Conservation (phyloP, 2,888 invertebrate genomes). For the Lingula anatina region DNA sequence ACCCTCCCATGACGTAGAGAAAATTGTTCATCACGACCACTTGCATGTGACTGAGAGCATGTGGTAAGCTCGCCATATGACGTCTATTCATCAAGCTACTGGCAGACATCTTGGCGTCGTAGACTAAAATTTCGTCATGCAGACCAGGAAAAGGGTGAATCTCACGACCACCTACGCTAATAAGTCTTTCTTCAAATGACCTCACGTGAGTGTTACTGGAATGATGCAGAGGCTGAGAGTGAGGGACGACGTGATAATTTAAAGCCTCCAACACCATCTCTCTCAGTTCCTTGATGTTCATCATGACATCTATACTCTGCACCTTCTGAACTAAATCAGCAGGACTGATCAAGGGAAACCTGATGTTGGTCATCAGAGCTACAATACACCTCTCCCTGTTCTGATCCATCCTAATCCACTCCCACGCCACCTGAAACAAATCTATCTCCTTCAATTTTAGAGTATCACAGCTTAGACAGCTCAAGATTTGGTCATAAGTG, state of each 20-base stretch:
- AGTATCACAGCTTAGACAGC: slow-evolving; percentile 45
- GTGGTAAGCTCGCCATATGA: slow-evolving; percentile 46
- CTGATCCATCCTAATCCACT: slow-evolving; percentile 44
- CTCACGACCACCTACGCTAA: slow-evolving; percentile 50
- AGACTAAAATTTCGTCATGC: slow-evolving; percentile 47
- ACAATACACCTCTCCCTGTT: slow-evolving; percentile 38
- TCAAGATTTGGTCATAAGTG: slow-evolving; percentile 48
- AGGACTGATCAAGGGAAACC: slow-evolving; percentile 48
- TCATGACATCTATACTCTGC: slow-evolving; percentile 47
- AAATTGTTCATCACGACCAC: slow-evolving; percentile 50
- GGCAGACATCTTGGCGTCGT: slow-evolving; percentile 47
- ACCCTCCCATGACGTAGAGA: slow-evolving; percentile 49
- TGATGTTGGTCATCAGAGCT: slow-evolving; percentile 43
- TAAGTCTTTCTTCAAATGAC: slow-evolving; percentile 41
- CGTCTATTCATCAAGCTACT: slow-evolving; percentile 44
- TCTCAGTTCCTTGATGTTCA: slow-evolving; percentile 43
- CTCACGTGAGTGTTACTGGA: slow-evolving; percentile 36
- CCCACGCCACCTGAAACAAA: slow-evolving; percentile 50
- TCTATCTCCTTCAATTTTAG: slow-evolving; percentile 48
- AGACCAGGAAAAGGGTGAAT: slow-evolving; percentile 51
- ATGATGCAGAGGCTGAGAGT: slow-evolving; percentile 45
- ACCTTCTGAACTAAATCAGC: slow-evolving; percentile 48
- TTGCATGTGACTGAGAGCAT: slow-evolving; percentile 51
- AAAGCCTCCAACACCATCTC: slow-evolving; percentile 49
- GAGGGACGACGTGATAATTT: slow-evolving; percentile 52